Percentiles rank a stretch among this genome's conserved stretches.
phyloP scores from a whole-genome alignment of 2,797 vertebrate genomes.

The Danio jaintianensis region DNA sequence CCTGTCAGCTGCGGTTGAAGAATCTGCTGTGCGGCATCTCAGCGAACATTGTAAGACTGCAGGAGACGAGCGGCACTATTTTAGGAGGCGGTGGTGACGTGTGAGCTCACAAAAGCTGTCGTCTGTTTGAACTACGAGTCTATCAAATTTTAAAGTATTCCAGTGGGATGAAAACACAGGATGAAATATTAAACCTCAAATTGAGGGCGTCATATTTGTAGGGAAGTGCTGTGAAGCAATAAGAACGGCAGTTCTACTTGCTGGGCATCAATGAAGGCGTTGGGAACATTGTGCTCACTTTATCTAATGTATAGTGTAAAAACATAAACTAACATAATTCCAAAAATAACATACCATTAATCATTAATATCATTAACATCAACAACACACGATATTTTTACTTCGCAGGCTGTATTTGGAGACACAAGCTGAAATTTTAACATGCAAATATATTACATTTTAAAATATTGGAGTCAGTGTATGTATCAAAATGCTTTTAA shows the following conservation, averaged over 20 bases:
- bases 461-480: not conserved
- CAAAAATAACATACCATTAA: not conserved
- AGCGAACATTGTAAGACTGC: slow-evolving; percentile 43
- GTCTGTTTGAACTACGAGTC: slow-evolving; percentile 66
- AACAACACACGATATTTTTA: not conserved
- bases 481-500: not conserved
- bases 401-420: not conserved
- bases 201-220: slow-evolving; percentile 33
- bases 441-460: not conserved
- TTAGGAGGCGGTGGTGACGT: slow-evolving; percentile 39
- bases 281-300: not conserved
- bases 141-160: slow-evolving; percentile 73
- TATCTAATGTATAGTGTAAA: not conserved
- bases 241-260: slow-evolving; percentile 5
- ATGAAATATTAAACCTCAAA: slow-evolving; percentile 72
- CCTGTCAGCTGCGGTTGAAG: not conserved
- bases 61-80: slow-evolving; percentile 23
- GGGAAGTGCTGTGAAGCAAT: slow-evolving; percentile 13
- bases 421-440: slow-evolving; percentile 2
- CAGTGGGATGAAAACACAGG: slow-evolving; percentile 60
- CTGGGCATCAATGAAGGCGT: slow-evolving; percentile 1
- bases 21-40: slow-evolving; percentile 24
- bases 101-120: slow-evolving; percentile 52
- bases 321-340: not conserved
- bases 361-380: not conserved